A percentile compares a stretch with the other conserved stretches of the same genome.
Conservation (phyloP, 92 coral and sea anemone genomes). For the Umimayanthus chanpuru region DNA sequence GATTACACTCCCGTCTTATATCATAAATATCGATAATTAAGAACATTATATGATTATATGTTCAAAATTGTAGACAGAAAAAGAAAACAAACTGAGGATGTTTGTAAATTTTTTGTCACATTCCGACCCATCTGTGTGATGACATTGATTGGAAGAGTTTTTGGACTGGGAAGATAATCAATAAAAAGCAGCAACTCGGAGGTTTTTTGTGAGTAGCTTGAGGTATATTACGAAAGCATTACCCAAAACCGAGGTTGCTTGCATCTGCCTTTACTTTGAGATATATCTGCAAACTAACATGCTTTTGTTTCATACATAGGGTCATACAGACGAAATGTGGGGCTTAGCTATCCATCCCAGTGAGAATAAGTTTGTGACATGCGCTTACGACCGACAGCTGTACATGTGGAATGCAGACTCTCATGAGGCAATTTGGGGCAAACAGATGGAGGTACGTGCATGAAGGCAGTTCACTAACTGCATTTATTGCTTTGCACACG, state of each 20-base stretch:
- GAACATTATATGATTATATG: no score
- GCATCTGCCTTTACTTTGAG: neutral
- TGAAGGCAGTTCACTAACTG: neutral
- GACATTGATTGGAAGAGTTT: no score
- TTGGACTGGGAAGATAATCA: neutral
- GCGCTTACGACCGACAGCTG: slow-evolving; percentile 78
- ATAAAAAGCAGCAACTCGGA: neutral
- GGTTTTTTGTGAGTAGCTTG: no score
- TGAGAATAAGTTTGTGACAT: slow-evolving; percentile 61
- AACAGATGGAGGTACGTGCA: slow-evolving; percentile 65
- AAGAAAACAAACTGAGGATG: no score
- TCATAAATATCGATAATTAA: no score
- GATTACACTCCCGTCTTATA: no score
- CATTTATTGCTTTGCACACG: neutral
- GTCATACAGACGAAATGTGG: slow-evolving; percentile 84
- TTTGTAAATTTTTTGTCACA: no score
- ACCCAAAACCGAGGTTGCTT: no score
- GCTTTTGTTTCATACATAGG: slow-evolving; percentile 41
- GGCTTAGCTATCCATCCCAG: slow-evolving; percentile 75
- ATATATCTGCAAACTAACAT: neutral
- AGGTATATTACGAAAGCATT: no score
- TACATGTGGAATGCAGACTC: slow-evolving; percentile 64
- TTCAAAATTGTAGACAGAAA: no score
- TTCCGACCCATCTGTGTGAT: no score
- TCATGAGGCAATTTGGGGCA: slow-evolving; percentile 65